These are phyloP conservation scores for Phyllotis vaccarum DNA, from an alignment of 2,797 vertebrate genomes.

Conservation along the genomic window DNA sequence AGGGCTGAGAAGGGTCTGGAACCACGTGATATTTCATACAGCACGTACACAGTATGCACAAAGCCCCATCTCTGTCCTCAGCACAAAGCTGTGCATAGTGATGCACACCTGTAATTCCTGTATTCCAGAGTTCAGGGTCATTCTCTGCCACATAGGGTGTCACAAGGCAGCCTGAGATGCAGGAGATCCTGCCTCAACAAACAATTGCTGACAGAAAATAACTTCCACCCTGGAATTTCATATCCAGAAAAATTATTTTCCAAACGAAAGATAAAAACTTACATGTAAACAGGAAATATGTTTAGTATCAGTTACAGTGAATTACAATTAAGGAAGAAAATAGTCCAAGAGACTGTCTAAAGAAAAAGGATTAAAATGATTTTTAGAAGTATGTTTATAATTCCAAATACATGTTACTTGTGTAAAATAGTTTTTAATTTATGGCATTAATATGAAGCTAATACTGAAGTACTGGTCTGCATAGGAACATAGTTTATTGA, in stretches of 20 bases:
- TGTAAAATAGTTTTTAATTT: background rate
- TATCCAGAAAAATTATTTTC: background rate
- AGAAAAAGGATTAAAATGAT: background rate
- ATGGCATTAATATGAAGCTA: background rate
- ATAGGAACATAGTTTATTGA: background rate
- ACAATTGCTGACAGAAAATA: background rate
- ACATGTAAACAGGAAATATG: background rate
- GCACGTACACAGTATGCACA: background rate
- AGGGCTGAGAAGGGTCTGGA: no score
- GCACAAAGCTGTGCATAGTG: background rate
- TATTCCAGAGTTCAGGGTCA: background rate
- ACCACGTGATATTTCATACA: background rate
- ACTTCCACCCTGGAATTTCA: background rate
- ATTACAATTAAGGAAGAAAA: background rate
- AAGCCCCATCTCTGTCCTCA: background rate
- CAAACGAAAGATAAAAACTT: background rate
- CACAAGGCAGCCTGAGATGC: background rate
- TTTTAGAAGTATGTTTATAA: background rate
- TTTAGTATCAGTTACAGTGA: background rate
- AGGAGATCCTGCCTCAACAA: background rate
- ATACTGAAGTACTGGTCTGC: background rate
- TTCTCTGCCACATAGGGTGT: background rate
- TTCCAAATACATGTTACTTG: background rate
- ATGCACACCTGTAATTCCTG: background rate
- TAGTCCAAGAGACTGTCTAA: background rate